Percentiles rank a stretch among this genome's conserved stretches.
Evolutionary conservation across 2,113 vertebrate genomes (phyloP).

Genomic region (Pseudopipra pipra): DNA sequence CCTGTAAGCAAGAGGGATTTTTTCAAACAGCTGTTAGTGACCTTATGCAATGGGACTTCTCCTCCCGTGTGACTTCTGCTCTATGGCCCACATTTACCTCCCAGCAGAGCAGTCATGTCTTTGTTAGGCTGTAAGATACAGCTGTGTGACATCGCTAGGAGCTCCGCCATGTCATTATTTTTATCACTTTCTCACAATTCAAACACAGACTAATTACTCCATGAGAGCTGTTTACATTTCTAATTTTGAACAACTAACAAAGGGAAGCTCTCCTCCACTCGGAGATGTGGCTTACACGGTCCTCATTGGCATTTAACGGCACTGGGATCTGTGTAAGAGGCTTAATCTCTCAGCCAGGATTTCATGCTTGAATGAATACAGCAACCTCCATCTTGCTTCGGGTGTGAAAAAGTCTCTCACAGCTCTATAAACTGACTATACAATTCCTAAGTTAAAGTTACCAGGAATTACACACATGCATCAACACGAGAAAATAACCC

Average conservation of each 20-base stretch:
- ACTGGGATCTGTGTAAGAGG: conserved; percentile 38
- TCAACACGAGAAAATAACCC: background rate
- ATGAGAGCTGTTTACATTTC: background rate
- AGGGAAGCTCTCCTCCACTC: background rate
- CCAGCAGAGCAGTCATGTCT: background rate
- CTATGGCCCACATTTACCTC: background rate
- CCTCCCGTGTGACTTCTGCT: background rate
- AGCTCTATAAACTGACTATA: background rate
- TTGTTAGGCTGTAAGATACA: background rate
- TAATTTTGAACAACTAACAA: conserved; percentile 30
- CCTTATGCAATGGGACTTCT: background rate
- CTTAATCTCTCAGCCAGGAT: conserved; percentile 52
- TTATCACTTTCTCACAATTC: background rate
- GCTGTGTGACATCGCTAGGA: background rate
- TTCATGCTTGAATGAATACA: background rate
- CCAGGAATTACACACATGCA: background rate
- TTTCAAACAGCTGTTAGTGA: background rate
- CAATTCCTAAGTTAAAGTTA: background rate
- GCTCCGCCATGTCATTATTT: background rate
- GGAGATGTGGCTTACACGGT: background rate
- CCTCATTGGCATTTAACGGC: background rate
- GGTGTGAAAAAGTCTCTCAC: background rate
- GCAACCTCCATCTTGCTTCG: conserved; percentile 30
- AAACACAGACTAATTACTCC: background rate
- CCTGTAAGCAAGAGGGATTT: background rate